Percentiles rank a stretch among this genome's conserved stretches.
phyloP scores from a whole-genome alignment of 2,113 vertebrate genomes.

The Sminthopsis crassicaudata region DNA sequence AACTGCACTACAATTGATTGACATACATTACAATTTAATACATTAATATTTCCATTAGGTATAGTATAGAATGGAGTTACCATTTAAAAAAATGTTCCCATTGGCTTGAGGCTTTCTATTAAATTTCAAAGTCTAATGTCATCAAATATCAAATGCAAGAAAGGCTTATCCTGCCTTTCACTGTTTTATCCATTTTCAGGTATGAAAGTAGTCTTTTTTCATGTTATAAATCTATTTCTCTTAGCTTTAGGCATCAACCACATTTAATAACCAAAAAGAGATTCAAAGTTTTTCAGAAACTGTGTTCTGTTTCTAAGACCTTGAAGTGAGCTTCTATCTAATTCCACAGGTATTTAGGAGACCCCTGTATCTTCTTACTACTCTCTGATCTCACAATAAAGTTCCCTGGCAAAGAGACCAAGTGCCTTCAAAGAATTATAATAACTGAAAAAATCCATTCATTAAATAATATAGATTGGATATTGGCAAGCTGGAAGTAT shows the following conservation, averaged over 20 bases:
- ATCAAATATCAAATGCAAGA: slow-evolving; percentile 7
- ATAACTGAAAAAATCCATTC: slow-evolving; percentile 39
- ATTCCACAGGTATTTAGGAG: neutral
- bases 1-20: neutral
- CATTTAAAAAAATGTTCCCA: slow-evolving; percentile 5
- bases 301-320: slow-evolving; percentile 1
- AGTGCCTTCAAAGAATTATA: slow-evolving; percentile 24
- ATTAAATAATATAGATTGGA: slow-evolving; percentile 39
- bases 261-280: slow-evolving; percentile 31
- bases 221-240: slow-evolving; percentile 36
- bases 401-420: neutral
- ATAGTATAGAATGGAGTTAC: neutral
- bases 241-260: slow-evolving; percentile 4
- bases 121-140: slow-evolving; percentile 19
- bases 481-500: neutral
- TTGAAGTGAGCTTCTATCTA: neutral
- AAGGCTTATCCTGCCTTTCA: slow-evolving; percentile 16
- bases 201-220: slow-evolving; percentile 19
- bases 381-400: slow-evolving; percentile 2
- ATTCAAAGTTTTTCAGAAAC: slow-evolving; percentile 1
- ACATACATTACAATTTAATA: neutral
- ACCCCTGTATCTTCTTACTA: neutral
- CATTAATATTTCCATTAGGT: neutral
- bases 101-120: slow-evolving; percentile 35
- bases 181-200: slow-evolving; percentile 45